Base-by-base conservation (phyloP, 2,888 invertebrate genomes). In the Melieria omissa region DNA sequence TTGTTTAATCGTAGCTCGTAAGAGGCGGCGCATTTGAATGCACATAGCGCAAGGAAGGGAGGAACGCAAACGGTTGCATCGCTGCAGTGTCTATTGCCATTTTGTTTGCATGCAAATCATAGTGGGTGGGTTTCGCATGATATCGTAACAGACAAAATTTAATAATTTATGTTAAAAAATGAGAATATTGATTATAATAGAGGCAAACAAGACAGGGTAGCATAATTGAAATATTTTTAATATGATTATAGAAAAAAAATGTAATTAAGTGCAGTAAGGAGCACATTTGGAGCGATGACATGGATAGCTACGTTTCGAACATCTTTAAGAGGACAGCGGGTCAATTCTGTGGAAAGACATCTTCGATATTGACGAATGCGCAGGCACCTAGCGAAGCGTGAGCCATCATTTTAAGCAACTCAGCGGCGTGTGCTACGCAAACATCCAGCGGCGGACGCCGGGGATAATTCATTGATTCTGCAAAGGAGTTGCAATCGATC, bases 401-500 rank as follows among this genome's bases (percentile, higher is more conserved):
- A 77, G 96, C 93, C 96, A 98, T 97, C 83, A 96, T 90, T 78
- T 93, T 92, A 83, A 97, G 92, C 82, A 98, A 90, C 87, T 95
- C 93, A 82, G 93, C 92, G 77, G 97, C 94, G 88, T 98, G 98
- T 78, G 94, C 92, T 86, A 95, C 93, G 83, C 96, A 95, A 84
- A 96, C 93, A 89, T 98, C 98, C 83, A 98, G 90, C 45, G 98
- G 96, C 63, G 98, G 97, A 82, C 94, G 92, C 86, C 95, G 93
- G 77, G 95, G 93, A 89, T 95, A 91, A 88, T 95, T 95, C 88
- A 93, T 93, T 82, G 95, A 95, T 89, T 97, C 98, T 97, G 89
- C n/a, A 84, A 82, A n/a, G 29, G 1, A 65, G 14, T 12, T 29
- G 12, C 9, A 62, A 9, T 29, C 6, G 29, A n/a, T 41, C 10